These are phyloP conservation scores for Hylaeus volcanicus DNA, from an alignment of 1,140 invertebrate species.

Conservation along the genomic window DNA sequence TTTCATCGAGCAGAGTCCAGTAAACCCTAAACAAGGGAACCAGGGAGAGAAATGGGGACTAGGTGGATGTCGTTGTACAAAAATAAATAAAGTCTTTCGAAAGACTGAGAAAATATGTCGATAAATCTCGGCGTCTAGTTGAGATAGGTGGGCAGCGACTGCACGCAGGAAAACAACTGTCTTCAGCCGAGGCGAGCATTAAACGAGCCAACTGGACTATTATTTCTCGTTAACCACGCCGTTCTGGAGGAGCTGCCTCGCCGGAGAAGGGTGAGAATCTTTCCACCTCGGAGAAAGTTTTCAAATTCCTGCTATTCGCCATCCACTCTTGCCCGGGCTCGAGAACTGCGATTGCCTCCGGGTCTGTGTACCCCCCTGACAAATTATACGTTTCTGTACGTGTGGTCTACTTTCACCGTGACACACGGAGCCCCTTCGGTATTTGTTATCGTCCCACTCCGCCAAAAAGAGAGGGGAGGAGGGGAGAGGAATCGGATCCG, in stretches of 20 bases:
- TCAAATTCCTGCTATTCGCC: slow-evolving; percentile 34
- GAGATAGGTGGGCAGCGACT: slow-evolving; percentile 53
- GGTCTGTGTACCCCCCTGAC: slow-evolving; percentile 3
- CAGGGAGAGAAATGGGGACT: slow-evolving; percentile 1
- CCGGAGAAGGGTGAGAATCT: slow-evolving; percentile 52
- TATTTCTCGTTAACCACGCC: slow-evolving; percentile 38
- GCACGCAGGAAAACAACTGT: slow-evolving; percentile 36
- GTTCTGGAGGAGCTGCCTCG: neutral
- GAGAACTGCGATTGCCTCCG: neutral
- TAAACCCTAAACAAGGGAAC: slow-evolving; percentile 36
- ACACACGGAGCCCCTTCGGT: slow-evolving; percentile 1
- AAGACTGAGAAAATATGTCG: slow-evolving; percentile 70
- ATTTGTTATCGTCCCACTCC: slow-evolving; percentile 22
- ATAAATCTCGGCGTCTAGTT: slow-evolving; percentile 70
- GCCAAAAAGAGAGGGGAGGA: too few species aligned
- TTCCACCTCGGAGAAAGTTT: slow-evolving; percentile 57
- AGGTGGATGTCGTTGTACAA: slow-evolving; percentile 49
- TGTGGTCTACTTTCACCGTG: slow-evolving; percentile 15
- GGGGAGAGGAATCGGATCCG: neutral
- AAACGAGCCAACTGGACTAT: slow-evolving; percentile 35
- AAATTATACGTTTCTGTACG: slow-evolving; percentile 36
- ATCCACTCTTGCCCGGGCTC: neutral
- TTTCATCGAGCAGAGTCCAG: slow-evolving; percentile 41
- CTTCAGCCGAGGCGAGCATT: neutral
- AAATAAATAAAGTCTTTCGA: slow-evolving; percentile 62